A percentile compares a stretch with the other conserved stretches of the same genome.
phyloP scores from a whole-genome alignment of 1,140 invertebrate species.

The Heliconius congener region DNA sequence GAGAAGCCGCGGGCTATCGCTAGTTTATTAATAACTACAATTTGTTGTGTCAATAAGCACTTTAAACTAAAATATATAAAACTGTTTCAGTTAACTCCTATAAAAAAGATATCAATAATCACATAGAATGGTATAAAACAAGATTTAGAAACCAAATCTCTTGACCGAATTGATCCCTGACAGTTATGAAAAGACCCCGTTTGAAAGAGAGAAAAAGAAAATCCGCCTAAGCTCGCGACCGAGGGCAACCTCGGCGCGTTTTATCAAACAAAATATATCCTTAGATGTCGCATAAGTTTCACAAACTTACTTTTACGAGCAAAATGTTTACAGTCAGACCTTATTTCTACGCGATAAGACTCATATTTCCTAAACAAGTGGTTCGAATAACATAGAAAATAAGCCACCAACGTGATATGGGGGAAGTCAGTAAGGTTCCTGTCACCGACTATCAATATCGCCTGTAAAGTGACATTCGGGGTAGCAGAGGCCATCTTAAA shows the following conservation, averaged over 20 bases:
- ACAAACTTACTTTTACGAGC: conserved; percentile 34
- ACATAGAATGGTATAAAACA: conserved; percentile 45
- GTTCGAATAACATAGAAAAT: conserved; percentile 31
- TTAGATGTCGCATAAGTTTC: conserved; percentile 66
- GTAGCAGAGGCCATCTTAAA: conserved; percentile 71
- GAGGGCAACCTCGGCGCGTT: conserved; percentile 67
- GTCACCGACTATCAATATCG: conserved; percentile 78
- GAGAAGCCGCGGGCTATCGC: too few relatives aligned
- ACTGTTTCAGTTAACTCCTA: neutral
- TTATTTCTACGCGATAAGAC: conserved; percentile 34
- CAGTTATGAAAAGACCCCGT: conserved; percentile 74
- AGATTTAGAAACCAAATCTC: conserved; percentile 61
- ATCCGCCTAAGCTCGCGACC: conserved; percentile 63
- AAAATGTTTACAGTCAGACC: neutral
- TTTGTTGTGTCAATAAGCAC: neutral
- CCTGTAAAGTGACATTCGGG: conserved; percentile 72
- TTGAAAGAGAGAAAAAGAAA: conserved; percentile 60
- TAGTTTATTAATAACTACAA: neutral
- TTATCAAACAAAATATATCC: conserved; percentile 72
- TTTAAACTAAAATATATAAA: neutral
- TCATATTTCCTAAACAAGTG: conserved; percentile 33
- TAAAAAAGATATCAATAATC: neutral
- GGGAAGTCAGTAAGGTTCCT: conserved; percentile 59
- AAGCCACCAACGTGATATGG: conserved; percentile 48
- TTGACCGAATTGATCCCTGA: conserved; percentile 61